These are phyloP conservation scores for Sminthurinus aureus DNA, from an alignment of 2,888 invertebrate species.

Conservation along the genomic window DNA sequence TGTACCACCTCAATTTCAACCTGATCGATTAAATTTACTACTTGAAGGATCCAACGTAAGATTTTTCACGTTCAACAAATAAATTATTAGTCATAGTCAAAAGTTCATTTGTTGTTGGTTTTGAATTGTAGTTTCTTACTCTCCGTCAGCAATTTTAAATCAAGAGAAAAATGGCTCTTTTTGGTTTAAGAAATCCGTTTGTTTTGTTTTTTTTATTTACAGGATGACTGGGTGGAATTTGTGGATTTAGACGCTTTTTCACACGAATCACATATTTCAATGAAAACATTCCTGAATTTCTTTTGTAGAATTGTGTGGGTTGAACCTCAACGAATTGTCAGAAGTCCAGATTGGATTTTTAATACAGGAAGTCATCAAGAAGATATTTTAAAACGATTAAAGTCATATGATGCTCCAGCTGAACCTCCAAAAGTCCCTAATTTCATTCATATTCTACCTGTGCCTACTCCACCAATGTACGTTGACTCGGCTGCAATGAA, in stretches of 20 bases:
- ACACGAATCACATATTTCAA: constrained; percentile 31
- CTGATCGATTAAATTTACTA: constrained; percentile 70
- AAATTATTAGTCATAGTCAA: no score
- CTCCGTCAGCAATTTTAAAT: no score
- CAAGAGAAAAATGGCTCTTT: no score
- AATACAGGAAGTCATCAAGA: constrained; percentile 47
- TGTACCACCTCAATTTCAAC: constrained; percentile 77
- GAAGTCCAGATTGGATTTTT: constrained; percentile 39
- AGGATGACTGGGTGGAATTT: constrained; percentile 55
- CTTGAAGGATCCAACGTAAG: constrained; percentile 70
- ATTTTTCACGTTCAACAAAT: constrained; percentile 10
- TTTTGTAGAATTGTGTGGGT: constrained; percentile 51
- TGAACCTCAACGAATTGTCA: constrained; percentile 40
- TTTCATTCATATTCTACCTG: constrained; percentile 65
- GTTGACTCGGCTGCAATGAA: constrained; percentile 64
- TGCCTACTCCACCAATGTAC: constrained; percentile 63
- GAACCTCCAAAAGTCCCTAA: constrained; percentile 68
- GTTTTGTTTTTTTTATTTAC: constrained; percentile 4
- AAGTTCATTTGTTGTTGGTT: no score
- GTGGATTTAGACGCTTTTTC: constrained; percentile 50
- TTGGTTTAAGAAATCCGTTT: no score
- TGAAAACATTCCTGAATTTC: constrained; percentile 42
- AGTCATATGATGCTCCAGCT: constrained; percentile 72
- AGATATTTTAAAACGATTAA: constrained; percentile 64
- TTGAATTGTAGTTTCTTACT: no score